phyloP scores from a whole-genome alignment of 2,888 invertebrate species.

The Eupithecia dodoneata region DNA sequence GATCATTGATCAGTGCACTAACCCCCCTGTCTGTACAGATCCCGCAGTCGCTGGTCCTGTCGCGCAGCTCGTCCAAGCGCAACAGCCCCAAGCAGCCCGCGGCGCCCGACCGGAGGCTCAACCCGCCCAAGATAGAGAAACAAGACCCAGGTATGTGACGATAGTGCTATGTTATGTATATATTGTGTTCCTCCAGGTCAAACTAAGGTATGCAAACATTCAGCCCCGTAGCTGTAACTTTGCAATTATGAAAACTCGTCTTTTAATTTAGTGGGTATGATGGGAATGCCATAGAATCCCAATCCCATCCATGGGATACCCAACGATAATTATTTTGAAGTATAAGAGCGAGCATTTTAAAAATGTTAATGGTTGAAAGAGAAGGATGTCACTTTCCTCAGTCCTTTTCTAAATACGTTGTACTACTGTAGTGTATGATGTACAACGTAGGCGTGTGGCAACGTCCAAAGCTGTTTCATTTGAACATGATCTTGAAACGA shows the following conservation, averaged over 20 bases:
- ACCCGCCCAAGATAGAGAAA: conserved; percentile 62
- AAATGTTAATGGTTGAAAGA: too few species aligned
- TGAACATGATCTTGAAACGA: background rate
- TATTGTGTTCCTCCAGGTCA: background rate
- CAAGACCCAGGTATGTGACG: conserved; percentile 66
- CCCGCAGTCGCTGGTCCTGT: conserved; percentile 75
- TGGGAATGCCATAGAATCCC: too few species aligned
- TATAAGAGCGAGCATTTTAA: too few species aligned
- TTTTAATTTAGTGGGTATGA: too few species aligned
- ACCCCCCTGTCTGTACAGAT: conserved; percentile 57
- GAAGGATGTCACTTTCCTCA: too few species aligned
- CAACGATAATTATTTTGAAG: too few species aligned
- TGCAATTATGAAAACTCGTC: background rate
- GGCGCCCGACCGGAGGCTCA: conserved; percentile 50
- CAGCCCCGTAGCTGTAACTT: background rate
- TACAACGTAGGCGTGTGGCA: too few species aligned
- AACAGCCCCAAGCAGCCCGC: conserved; percentile 74
- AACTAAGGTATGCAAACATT: background rate
- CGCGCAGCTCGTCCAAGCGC: conserved; percentile 64
- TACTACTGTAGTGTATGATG: too few species aligned
- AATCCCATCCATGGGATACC: too few species aligned
- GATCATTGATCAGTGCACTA: background rate
- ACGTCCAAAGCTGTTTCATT: background rate
- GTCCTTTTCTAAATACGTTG: too few species aligned
- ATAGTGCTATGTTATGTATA: background rate